Percentiles rank a stretch among this genome's conserved stretches.
Evolutionary conservation across 2,888 invertebrate genomes (phyloP).

Genomic region (Unio delphinus): DNA sequence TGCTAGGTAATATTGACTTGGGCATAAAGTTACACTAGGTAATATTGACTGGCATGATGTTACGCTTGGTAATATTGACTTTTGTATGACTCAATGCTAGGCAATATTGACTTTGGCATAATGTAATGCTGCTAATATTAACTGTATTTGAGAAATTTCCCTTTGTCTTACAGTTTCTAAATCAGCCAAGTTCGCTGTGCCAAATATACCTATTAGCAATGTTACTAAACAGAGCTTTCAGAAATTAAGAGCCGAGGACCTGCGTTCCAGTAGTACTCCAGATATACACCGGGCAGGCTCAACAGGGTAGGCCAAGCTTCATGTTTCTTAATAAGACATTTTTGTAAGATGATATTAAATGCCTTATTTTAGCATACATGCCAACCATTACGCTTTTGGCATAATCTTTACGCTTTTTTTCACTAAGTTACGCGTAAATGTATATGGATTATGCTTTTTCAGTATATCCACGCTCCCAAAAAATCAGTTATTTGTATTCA

Average conservation of each 20-base stretch:
- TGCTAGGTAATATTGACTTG: too few species aligned
- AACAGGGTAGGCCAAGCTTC: slow-evolving; percentile 9
- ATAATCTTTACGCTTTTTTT: too few species aligned
- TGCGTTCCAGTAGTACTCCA: slow-evolving; percentile 24
- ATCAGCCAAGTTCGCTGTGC: slow-evolving; percentile 11
- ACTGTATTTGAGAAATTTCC: background rate
- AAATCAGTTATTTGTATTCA: too few species aligned
- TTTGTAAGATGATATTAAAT: background rate
- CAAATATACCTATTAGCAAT: slow-evolving; percentile 55
- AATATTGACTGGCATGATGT: too few species aligned
- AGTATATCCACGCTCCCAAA: too few species aligned
- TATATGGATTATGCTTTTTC: too few species aligned
- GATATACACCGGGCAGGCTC: slow-evolving; percentile 29
- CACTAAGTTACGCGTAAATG: too few species aligned
- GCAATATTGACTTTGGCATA: too few species aligned
- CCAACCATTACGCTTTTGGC: too few species aligned
- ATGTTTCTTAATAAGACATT: slow-evolving; percentile 11
- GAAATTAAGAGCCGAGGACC: slow-evolving; percentile 36
- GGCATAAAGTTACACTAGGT: too few species aligned
- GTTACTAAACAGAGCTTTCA: slow-evolving; percentile 67
- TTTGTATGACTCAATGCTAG: too few species aligned
- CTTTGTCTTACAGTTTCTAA: background rate
- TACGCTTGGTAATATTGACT: too few species aligned
- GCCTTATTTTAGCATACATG: background rate
- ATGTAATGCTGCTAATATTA: background rate